Evolutionary conservation across 2,113 vertebrate species (phyloP).

Genomic region (Corythoichthys intestinalis): DNA sequence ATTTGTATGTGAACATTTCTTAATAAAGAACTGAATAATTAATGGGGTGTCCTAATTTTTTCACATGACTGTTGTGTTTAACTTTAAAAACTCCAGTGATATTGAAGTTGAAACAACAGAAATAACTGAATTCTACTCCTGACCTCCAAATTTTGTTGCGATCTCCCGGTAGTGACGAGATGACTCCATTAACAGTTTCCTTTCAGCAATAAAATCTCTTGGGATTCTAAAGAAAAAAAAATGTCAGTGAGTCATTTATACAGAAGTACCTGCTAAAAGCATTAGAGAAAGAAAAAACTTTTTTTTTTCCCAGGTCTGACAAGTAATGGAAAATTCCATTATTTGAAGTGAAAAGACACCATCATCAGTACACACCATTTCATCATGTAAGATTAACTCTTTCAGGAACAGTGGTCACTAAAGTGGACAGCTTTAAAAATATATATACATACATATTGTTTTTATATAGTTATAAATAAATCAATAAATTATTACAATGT

Average conservation of each 20-base stretch:
- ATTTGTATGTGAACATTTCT: too few species aligned
- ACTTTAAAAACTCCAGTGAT: not conserved
- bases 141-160: not conserved
- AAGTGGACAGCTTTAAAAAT: too few species aligned
- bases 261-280: constrained; percentile 8
- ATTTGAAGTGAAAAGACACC: not conserved
- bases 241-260: constrained; percentile 9
- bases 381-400: too few species aligned
- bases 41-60: too few species aligned
- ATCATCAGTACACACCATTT: too few species aligned
- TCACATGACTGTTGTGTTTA: too few species aligned
- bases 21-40: too few species aligned
- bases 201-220: constrained; percentile 2
- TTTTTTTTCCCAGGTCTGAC: not conserved
- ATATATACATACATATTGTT: too few species aligned
- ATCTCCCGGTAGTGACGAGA: not conserved
- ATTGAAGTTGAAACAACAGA: not conserved
- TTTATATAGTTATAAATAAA: too few species aligned
- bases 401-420: too few species aligned
- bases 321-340: not conserved
- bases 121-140: not conserved
- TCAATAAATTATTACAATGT: too few species aligned
- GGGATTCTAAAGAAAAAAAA: not conserved
- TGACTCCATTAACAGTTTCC: not conserved
- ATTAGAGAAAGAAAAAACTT: constrained; percentile 9